Percentiles rank a stretch among this genome's conserved stretches.
phyloP scores from a whole-genome alignment of 2,797 vertebrate genomes.

The Tachyglossus aculeatus region DNA sequence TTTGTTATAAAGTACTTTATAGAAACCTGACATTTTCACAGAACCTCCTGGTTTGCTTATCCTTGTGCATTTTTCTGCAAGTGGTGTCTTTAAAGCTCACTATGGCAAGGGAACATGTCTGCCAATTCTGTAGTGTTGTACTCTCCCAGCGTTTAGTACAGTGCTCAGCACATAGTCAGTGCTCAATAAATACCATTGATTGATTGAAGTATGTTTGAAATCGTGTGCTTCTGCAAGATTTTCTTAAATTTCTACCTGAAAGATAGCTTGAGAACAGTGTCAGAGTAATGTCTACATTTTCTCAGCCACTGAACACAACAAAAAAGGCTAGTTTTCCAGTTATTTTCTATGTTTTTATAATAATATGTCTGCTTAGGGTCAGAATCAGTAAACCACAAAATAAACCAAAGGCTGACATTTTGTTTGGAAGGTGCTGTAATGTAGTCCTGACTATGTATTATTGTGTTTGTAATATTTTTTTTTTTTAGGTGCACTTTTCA shows the following conservation, averaged over 20 bases:
- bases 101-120: no score
- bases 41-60: no score
- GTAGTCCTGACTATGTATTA: conserved; percentile 3
- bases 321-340: conserved; percentile 46
- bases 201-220: not conserved
- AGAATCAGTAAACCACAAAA: conserved; percentile 46
- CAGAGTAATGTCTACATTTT: conserved; percentile 28
- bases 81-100: no score
- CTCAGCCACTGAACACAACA: conserved; percentile 15
- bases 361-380: conserved; percentile 40
- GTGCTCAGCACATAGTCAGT: no score
- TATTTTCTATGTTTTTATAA: conserved; percentile 52
- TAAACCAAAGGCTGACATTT: conserved; percentile 41
- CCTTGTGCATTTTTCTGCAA: no score
- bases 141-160: no score
- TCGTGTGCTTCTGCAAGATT: not conserved
- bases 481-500: conserved; percentile 77
- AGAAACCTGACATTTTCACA: no score
- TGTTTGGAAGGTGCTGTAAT: conserved; percentile 26
- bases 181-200: no score
- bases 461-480: not conserved
- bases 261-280: conserved; percentile 23
- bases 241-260: not conserved
- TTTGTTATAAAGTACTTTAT: no score
- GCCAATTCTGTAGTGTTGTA: no score